Evolutionary conservation across 23 tunicate genomes (phyloP).

Genomic region (Oikopleura albicans): DNA sequence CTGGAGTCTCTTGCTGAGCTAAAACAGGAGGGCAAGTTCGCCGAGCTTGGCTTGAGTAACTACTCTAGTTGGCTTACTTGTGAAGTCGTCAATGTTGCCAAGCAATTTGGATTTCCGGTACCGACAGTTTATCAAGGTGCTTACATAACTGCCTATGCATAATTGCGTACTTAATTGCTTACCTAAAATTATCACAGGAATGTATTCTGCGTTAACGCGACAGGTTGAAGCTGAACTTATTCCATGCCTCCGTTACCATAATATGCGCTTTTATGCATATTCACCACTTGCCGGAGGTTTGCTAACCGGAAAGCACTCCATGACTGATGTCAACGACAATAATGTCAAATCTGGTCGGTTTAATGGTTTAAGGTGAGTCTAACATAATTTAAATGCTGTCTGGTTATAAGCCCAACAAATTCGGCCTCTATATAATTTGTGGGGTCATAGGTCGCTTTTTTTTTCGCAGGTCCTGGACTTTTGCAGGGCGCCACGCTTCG

Average conservation of each 20-base stretch:
- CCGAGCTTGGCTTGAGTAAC: slow-evolving; percentile 56
- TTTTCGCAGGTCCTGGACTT: no score
- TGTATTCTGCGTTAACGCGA: slow-evolving; percentile 63
- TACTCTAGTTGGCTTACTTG: slow-evolving; percentile 29
- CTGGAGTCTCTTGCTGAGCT: slow-evolving; percentile 35
- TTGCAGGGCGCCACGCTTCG: no score
- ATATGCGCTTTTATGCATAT: slow-evolving; percentile 56
- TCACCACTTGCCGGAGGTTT: slow-evolving; percentile 63
- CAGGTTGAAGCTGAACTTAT: slow-evolving; percentile 59
- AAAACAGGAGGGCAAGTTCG: slow-evolving; percentile 55
- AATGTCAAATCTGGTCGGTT: neutral
- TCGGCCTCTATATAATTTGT: no score
- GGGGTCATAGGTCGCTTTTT: no score
- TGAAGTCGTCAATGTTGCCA: slow-evolving; percentile 32
- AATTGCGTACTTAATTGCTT: neutral
- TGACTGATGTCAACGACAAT: neutral
- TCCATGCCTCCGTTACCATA: slow-evolving; percentile 47
- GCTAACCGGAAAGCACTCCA: slow-evolving; percentile 49
- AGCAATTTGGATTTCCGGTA: slow-evolving; percentile 31
- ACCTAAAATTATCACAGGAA: slow-evolving; percentile 4
- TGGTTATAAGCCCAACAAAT: no score
- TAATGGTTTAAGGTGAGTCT: neutral
- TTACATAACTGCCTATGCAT: no score
- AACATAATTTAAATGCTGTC: no score
- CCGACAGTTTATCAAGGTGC: slow-evolving; percentile 86